Conservation (phyloP, 1,140 invertebrate genomes). For the Ruditapes philippinarum region DNA sequence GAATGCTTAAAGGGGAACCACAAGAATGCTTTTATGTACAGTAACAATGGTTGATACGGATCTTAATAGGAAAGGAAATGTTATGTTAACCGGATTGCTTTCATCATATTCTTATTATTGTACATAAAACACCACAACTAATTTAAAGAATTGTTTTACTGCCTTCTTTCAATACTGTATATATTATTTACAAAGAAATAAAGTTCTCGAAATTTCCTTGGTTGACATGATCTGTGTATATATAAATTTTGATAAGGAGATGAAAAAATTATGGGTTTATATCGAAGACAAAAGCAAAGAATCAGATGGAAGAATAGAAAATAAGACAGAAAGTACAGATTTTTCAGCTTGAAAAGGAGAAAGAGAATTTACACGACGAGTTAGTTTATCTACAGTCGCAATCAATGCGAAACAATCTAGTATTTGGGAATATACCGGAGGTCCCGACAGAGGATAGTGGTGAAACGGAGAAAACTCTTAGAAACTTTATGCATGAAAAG, state of each 20-base stretch:
- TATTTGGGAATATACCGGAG: slow-evolving; percentile 19
- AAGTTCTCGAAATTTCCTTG: too few species aligned
- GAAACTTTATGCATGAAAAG: background rate
- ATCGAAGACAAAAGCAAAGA: background rate
- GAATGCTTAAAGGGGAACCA: too few species aligned
- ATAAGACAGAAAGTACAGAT: background rate
- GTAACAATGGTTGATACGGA: too few species aligned
- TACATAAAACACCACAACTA: too few species aligned
- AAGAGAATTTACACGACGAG: background rate
- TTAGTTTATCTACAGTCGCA: slow-evolving; percentile 3
- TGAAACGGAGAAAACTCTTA: background rate
- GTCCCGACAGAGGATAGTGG: background rate
- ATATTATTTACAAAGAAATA: too few species aligned
- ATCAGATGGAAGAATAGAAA: slow-evolving; percentile 5
- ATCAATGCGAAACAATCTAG: slow-evolving; percentile 26
- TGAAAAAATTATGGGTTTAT: background rate
- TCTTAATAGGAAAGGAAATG: too few species aligned
- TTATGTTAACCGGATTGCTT: too few species aligned
- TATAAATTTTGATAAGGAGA: slow-evolving; percentile 3
- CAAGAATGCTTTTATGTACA: too few species aligned
- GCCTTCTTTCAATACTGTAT: too few species aligned
- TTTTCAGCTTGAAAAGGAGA: background rate
- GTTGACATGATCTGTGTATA: background rate
- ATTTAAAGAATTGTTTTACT: too few species aligned
- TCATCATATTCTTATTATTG: too few species aligned